These are phyloP conservation scores for Pterocles orientalis DNA, from an alignment of 2,113 vertebrate genomes.

Conservation along the genomic window DNA sequence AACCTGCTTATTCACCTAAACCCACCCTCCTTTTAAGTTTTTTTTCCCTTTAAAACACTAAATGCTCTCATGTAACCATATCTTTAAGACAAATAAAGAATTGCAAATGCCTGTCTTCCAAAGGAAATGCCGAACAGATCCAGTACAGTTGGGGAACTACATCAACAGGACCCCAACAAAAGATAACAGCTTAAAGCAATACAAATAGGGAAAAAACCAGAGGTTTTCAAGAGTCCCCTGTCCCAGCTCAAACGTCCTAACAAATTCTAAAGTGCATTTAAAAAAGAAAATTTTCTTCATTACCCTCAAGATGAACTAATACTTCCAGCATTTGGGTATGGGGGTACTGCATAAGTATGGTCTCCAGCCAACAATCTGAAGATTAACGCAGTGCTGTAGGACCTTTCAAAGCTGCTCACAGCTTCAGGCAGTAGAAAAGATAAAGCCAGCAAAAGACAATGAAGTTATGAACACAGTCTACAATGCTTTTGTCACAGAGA, in stretches of 20 bases:
- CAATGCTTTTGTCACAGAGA: neutral
- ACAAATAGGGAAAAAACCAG: neutral
- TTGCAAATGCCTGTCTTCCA: constrained; percentile 15
- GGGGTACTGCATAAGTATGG: neutral
- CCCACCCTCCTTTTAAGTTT: neutral
- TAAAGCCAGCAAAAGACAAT: neutral
- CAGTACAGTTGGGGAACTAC: neutral
- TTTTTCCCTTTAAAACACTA: constrained; percentile 4
- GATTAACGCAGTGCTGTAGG: neutral
- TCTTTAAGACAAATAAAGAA: constrained; percentile 12
- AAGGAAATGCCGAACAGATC: neutral
- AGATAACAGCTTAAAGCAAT: neutral
- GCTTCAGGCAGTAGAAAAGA: neutral
- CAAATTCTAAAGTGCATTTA: neutral
- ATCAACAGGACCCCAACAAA: neutral
- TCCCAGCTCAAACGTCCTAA: neutral
- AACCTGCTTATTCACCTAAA: constrained; percentile 12
- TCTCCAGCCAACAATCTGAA: neutral
- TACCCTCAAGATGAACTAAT: neutral
- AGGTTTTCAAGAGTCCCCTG: neutral
- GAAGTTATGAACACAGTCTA: neutral
- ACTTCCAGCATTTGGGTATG: neutral
- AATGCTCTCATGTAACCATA: neutral
- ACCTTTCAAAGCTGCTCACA: neutral
- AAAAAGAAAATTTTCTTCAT: neutral